Percentiles rank a stretch among this genome's conserved stretches.
Conservation (phyloP, 1,140 invertebrate genomes). For the Caenorhabditis remanei region DNA sequence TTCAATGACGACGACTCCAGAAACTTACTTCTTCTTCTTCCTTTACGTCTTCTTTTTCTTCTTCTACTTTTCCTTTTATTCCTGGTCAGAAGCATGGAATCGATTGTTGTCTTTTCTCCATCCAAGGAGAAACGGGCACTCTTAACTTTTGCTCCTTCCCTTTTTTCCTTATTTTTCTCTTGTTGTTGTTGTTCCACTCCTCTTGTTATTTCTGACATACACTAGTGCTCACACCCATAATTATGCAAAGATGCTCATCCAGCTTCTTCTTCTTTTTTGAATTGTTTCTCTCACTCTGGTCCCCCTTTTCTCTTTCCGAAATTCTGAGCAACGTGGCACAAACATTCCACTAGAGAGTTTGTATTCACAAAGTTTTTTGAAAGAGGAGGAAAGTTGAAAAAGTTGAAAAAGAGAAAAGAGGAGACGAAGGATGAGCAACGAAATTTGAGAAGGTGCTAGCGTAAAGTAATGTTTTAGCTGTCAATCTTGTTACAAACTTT, state of each 20-base stretch:
- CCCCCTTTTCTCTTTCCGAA: neutral
- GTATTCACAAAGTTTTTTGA: slow-evolving; percentile 3
- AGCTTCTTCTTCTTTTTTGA: slow-evolving; percentile 21
- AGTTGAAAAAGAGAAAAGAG: neutral
- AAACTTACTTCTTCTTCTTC: slow-evolving; percentile 12
- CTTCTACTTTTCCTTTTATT: neutral
- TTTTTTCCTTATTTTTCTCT: neutral
- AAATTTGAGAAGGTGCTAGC: slow-evolving; percentile 42
- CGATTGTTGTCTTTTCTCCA: slow-evolving; percentile 51
- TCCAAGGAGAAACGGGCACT: neutral
- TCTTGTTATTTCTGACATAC: slow-evolving; percentile 29
- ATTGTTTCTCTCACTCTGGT: neutral
- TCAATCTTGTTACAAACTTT: neutral
- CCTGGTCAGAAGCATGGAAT: neutral
- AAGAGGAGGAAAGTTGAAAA: neutral
- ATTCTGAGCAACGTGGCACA: too few relatives aligned
- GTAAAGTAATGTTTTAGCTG: neutral
- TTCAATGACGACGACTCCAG: neutral
- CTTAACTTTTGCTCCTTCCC: slow-evolving; percentile 43
- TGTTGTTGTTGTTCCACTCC: neutral
- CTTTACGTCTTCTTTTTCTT: neutral
- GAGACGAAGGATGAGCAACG: neutral
- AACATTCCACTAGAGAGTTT: too few relatives aligned
- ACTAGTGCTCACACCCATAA: slow-evolving; percentile 12
- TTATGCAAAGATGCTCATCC: slow-evolving; percentile 46